Base-by-base conservation (phyloP, 2,113 vertebrate species). In the Opisthocomus hoazin region DNA sequence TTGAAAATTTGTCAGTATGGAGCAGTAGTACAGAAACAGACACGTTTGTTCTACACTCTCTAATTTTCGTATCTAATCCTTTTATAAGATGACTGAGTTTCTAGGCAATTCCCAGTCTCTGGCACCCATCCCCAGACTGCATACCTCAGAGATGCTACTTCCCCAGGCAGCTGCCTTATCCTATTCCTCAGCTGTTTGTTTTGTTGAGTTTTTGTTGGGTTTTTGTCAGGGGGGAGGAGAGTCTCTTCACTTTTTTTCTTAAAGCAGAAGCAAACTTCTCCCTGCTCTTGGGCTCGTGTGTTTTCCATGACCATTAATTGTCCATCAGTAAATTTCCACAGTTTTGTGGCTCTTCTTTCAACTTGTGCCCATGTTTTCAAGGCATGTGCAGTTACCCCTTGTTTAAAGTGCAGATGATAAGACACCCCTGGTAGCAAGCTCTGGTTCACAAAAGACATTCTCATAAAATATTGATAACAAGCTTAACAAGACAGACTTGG, bases 281-380 rank as follows among this genome's bases (percentile, higher is more conserved):
- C 24, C 32, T 56, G 22, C 15, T 46, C 9, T 45, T 0, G 0
- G 30, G 16, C 9, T 27, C 69, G 20, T 48, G 11, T 17, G 16
- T 37, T 45, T 76, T 53, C 13, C 37, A 23, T 36, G 17, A 36
- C 7, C 8, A 22, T 26, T 48, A 69, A 45, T 32, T 32, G 5
- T 34, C 50, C 9, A 51, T 46, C 26, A 53, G 37, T 57, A 15
- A 76, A 45, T 70, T 69, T 51, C 39, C 29, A 23, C 12, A 10
- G 15, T 1, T 64, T 70, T 86, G 22, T 39, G 6, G 24, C 7
- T 69, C 30, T 48, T 68, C 30, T 68, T 88, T 63, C 29, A 45
- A 51, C 16, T 48, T 69, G 12, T 81, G 30, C 15, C 17, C 21
- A n/a, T 39, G 51, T 34, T 81, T 85, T 29, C 36, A 63, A 75